These are phyloP conservation scores for Hipposideros larvatus DNA, from an alignment of 2,797 vertebrate genomes.

Conservation along the genomic window DNA sequence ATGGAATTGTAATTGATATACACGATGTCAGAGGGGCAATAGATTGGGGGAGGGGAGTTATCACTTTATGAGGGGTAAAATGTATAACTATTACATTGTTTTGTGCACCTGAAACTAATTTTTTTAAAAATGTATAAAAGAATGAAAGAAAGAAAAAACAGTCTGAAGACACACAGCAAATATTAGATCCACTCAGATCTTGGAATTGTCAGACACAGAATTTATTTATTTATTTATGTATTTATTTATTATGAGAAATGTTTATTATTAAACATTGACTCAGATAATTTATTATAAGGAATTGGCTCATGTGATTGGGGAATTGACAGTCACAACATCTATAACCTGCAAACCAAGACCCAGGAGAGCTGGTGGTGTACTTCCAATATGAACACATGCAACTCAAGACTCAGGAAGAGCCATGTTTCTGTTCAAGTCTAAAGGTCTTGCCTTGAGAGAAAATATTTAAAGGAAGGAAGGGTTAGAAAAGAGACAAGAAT, in stretches of 20 bases:
- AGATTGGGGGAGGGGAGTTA: too few relatives aligned
- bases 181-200: background rate
- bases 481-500: background rate
- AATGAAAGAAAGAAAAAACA: background rate
- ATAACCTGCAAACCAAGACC: background rate
- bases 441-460: background rate
- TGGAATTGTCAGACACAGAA: background rate
- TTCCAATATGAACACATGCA: too few relatives aligned
- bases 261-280: too few relatives aligned
- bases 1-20: too few relatives aligned
- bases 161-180: background rate
- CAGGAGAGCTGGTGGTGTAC: fast-evolving
- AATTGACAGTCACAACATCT: background rate
- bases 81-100: too few relatives aligned
- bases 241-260: background rate
- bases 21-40: too few relatives aligned
- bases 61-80: too few relatives aligned
- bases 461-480: background rate
- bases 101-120: too few relatives aligned
- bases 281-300: too few relatives aligned
- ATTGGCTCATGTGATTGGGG: background rate
- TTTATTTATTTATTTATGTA: too few relatives aligned
- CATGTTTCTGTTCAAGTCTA: background rate
- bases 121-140: too few relatives aligned
- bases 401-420: background rate